Percentiles rank a stretch among this genome's conserved stretches.
These are phyloP conservation scores for Trachelus stipa DNA, from an alignment of 2,888 invertebrate genomes.

Conservation along the genomic window DNA sequence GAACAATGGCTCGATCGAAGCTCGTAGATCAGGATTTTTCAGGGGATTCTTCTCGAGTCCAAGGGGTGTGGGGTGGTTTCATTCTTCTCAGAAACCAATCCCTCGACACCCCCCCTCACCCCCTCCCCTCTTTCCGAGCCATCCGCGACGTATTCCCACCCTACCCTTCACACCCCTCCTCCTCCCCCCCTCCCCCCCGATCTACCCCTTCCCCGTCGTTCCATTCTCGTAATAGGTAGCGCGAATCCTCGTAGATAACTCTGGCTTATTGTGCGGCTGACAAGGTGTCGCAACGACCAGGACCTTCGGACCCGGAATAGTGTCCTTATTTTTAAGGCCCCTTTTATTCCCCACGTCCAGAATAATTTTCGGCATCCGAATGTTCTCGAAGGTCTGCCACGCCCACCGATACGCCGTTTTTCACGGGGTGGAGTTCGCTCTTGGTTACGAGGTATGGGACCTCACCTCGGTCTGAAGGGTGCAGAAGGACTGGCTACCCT, in stretches of 20 bases:
- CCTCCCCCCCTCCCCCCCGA: neutral
- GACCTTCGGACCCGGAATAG: neutral
- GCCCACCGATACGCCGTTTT: slow-evolving; percentile 5
- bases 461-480: too few species aligned
- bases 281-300: slow-evolving; percentile 30
- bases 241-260: slow-evolving; percentile 58
- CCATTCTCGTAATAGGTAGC: too few species aligned
- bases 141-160: neutral
- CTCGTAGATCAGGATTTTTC: slow-evolving; percentile 2
- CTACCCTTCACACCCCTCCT: neutral
- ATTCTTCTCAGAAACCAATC: slow-evolving; percentile 4
- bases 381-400: neutral
- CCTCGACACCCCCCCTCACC: neutral
- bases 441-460: too few species aligned
- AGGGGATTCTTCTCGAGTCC: neutral
- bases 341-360: neutral
- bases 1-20: slow-evolving; percentile 1
- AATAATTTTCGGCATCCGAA: neutral
- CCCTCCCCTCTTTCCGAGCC: neutral
- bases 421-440: slow-evolving; percentile 5
- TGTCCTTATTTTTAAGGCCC: neutral
- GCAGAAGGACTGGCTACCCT: too few species aligned
- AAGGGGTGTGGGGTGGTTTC: neutral
- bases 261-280: slow-evolving; percentile 56
- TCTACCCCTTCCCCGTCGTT: neutral